Evolutionary conservation across 2,888 invertebrate genomes (phyloP), one percentile per base, ranked within the genome.

Genomic region (Tubulanus polymorphus): DNA sequence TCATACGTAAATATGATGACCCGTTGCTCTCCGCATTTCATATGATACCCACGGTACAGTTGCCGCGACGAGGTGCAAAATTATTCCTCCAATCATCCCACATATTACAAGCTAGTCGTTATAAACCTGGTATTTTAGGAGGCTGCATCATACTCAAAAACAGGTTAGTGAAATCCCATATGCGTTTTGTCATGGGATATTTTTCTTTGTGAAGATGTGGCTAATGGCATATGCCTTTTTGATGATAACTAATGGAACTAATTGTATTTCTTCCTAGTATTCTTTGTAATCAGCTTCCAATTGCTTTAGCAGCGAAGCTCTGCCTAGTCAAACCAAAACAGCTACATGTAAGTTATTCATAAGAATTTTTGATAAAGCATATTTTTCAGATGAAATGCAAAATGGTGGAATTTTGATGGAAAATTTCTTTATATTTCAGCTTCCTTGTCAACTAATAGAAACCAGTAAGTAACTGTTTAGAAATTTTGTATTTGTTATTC

Each of bases 101-200:
- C 76, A 85, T 92, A 56, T 80, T 94, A 59, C 90, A 93, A 70
- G 86, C 88, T 64, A 91, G 91, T 72, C 88, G 91, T 74, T 86
- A 87, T 73, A 86, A 85, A 53, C 85, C 84, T 64, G 88, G 89
- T 30, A 88, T 93, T 32, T 80, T 92, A 45, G 93, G 91, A 5
- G 94, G 94, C 52, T 85, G 88, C 51, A 83, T 94, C 55, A 84
- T 93, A 57, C 92, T 90, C 73, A 91, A 92, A 75, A 93, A 91
- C 77, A 91, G 90, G 92, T 92, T 80, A 81, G 89, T 35, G 18
- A 28, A 1, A 20, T 12, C 10, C 37, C 23, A 46, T n/a, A n/a
- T n/a, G n/a, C n/a, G n/a, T n/a, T n/a, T n/a, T n/a, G 25, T 73
- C 45, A 73, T 72, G 55, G 71, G 71, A 50, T 73, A 65, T 53